phyloP scores from a whole-genome alignment of 2,797 vertebrate species.

The Coregonus suidteri region DNA sequence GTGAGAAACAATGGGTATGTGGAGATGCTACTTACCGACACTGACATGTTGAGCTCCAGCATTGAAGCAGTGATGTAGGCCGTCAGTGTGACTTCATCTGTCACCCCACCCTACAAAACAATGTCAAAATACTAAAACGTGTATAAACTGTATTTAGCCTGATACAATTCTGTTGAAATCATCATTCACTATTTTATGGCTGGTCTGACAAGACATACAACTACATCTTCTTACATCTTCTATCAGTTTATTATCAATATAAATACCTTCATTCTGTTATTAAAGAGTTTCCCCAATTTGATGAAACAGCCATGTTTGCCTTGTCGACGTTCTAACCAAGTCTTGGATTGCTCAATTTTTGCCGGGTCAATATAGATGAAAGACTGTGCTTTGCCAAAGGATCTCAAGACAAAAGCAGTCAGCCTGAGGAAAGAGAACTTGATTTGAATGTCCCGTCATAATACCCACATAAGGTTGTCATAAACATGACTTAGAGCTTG shows the following conservation, averaged over 20 bases:
- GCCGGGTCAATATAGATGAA: no score
- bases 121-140: no score
- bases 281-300: slow-evolving; percentile 75
- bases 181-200: neutral
- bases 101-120: no score
- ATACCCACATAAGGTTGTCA: no score
- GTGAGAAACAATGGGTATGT: no score
- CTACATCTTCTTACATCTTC: neutral
- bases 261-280: slow-evolving; percentile 80
- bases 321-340: no score
- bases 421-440: no score
- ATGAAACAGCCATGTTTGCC: slow-evolving; percentile 68
- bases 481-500: no score
- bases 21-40: slow-evolving; percentile 49
- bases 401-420: slow-evolving; percentile 49
- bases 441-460: no score
- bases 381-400: slow-evolving; percentile 68
- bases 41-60: slow-evolving; percentile 60
- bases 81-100: no score
- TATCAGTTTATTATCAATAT: neutral
- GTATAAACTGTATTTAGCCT: neutral
- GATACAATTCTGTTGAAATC: slow-evolving; percentile 34
- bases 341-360: no score
- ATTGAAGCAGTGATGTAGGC: slow-evolving; percentile 29
- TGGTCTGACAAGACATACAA: no score